Base-by-base conservation (phyloP, 2,888 invertebrate species). In the Cylindroiulus punctatus region DNA sequence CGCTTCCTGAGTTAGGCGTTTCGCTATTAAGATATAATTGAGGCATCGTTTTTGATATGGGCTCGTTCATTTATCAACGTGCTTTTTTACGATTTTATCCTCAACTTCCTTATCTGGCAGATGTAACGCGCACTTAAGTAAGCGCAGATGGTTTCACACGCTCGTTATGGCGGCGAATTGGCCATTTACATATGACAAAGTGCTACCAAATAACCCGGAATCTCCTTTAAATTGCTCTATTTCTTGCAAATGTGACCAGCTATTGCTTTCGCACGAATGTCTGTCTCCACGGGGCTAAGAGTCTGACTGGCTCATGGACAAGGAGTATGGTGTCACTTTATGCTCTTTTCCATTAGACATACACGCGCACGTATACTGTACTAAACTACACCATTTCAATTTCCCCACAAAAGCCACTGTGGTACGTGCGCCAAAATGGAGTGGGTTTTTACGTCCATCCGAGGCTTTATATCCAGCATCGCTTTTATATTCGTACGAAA, bases 121-220 rank as follows among this genome's bases (percentile, higher is more conserved):
- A 82, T 40, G 40, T 82, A 82, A 82, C 36, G 82, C n/a, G 26
- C 36, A 82, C 82, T 40, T 82, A 82, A 82, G 82, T 82, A 82
- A 82, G 40, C 82, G 82, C 82, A 82, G 82, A 82, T 82, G 82
- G 82, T 40, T 82, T 82, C 82, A 82, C 82, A 82, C 8, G 14
- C 82, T 82, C 82, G 82, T 82, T 82, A 82, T 40, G 82, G 82
- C 82, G 26, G 36, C 17, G 82, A 82, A 82, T 40, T 82, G 40
- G 82, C 82, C 82, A 82, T 82, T 82, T 82, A 40, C 40, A 82
- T 36, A 40, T 82, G 40, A 82, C 82, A 82, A 82, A 82, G 36
- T 82, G 40, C 82, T 40, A 40, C 40, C 82, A 82, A 82, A 82
- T 82, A 82, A 40, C 82, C 82, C 40, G n/a, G 82, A 82, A 82